A percentile compares a stretch with the other conserved stretches of the same genome.
Evolutionary conservation across 1,140 invertebrate genomes (phyloP).

Genomic region (Dendrolimus punctatus): DNA sequence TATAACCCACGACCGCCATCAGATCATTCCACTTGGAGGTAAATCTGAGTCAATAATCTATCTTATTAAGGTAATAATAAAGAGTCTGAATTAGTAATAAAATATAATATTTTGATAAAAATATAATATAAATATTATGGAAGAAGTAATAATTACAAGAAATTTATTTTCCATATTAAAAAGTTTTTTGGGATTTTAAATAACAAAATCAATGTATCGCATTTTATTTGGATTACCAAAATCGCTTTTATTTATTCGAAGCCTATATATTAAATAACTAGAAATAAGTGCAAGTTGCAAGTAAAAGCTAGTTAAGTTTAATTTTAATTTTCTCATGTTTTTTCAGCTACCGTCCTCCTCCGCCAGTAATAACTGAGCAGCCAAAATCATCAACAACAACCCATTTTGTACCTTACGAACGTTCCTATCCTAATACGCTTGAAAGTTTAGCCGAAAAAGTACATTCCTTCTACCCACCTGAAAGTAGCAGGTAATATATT

Average conservation of each 20-base stretch:
- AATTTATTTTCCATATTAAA: too few relatives aligned
- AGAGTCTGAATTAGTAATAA: too few relatives aligned
- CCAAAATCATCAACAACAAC: constrained; percentile 82
- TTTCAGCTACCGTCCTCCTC: constrained; percentile 75
- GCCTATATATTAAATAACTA: too few relatives aligned
- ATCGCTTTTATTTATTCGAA: too few relatives aligned
- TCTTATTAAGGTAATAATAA: too few relatives aligned
- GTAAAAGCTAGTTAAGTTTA: background rate
- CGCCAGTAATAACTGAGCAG: constrained; percentile 91
- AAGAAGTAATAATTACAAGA: too few relatives aligned
- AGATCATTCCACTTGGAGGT: constrained; percentile 70
- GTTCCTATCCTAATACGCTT: constrained; percentile 90
- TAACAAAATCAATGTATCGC: too few relatives aligned
- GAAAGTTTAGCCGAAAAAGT: constrained; percentile 93
- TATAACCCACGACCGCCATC: constrained; percentile 82
- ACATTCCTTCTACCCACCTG: constrained; percentile 81
- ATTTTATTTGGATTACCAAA: too few relatives aligned
- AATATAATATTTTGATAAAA: too few relatives aligned
- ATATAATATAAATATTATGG: too few relatives aligned
- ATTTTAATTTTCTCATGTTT: constrained; percentile 9
- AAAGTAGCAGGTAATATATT: constrained; percentile 69
- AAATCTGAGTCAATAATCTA: constrained; percentile 13
- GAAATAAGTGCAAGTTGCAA: too few relatives aligned
- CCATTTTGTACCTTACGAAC: constrained; percentile 85
- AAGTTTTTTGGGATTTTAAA: too few relatives aligned